Evolutionary conservation across 2,113 vertebrate genomes (phyloP).

Genomic region (Aplodontia rufa): DNA sequence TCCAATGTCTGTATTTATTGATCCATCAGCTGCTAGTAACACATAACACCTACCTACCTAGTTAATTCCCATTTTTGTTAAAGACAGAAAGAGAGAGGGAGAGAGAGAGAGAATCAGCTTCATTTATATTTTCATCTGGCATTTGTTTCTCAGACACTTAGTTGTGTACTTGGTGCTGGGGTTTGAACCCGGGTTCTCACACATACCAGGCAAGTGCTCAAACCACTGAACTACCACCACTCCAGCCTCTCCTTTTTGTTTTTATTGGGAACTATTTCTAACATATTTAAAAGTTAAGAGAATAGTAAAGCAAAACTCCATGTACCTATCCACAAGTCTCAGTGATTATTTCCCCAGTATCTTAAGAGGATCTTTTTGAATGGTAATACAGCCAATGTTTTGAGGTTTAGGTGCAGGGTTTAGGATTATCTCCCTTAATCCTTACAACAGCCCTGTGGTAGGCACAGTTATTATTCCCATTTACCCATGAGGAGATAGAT

Average conservation of each 20-base stretch:
- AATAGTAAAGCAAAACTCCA: background rate
- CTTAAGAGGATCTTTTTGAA: background rate
- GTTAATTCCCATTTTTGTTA: too few relatives aligned
- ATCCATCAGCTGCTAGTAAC: constrained; percentile 1
- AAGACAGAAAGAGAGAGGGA: too few relatives aligned
- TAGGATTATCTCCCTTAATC: background rate
- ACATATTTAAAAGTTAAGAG: background rate
- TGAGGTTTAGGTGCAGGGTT: background rate
- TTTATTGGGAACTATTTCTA: constrained; percentile 47
- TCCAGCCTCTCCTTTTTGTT: constrained; percentile 33
- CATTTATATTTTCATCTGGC: too few relatives aligned
- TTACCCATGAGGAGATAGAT: background rate
- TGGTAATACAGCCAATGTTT: background rate
- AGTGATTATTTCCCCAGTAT: background rate
- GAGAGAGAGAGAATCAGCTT: too few relatives aligned
- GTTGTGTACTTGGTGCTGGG: too few relatives aligned
- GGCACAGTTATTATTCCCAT: background rate
- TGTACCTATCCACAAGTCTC: background rate
- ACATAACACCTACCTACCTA: background rate
- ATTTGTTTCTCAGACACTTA: too few relatives aligned
- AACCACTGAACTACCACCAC: too few relatives aligned
- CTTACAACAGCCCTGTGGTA: background rate
- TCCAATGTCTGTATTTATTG: constrained; percentile 21
- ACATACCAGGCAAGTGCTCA: too few relatives aligned
- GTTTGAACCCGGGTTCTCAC: too few relatives aligned